phyloP scores from a whole-genome alignment of 2,888 invertebrate species.

The Prostheceraeus crozeri region DNA sequence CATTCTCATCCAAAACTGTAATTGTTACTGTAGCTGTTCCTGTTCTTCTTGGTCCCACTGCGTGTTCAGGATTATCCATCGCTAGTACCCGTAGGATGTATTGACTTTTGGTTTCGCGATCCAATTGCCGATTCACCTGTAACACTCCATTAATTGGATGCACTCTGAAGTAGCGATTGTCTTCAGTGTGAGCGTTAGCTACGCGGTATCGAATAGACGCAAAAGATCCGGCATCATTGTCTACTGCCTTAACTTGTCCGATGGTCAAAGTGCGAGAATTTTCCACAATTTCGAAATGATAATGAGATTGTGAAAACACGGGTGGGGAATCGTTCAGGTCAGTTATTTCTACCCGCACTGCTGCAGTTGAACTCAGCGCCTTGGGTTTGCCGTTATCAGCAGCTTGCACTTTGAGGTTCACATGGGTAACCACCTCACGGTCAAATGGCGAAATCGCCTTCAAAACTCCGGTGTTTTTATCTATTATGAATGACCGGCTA shows the following conservation, averaged over 20 bases:
- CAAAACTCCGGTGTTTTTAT: slow-evolving; percentile 16
- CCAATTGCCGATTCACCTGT: slow-evolving; percentile 22
- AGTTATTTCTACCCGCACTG: slow-evolving; percentile 7
- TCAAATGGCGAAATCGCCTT: slow-evolving; percentile 1
- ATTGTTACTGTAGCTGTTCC: slow-evolving; percentile 32
- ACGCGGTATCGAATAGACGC: neutral
- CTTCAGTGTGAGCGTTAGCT: slow-evolving; percentile 26
- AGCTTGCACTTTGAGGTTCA: slow-evolving; percentile 13
- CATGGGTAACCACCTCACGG: slow-evolving; percentile 2
- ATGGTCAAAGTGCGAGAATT: slow-evolving; percentile 25
- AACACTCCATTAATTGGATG: slow-evolving; percentile 14
- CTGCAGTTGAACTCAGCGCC: slow-evolving; percentile 10
- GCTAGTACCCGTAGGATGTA: slow-evolving; percentile 26
- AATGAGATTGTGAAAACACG: slow-evolving; percentile 22
- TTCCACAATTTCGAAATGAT: slow-evolving; percentile 30
- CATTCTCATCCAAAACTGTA: slow-evolving; percentile 27
- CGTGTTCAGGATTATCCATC: neutral
- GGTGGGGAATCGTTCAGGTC: slow-evolving; percentile 36
- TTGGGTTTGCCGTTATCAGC: slow-evolving; percentile 1
- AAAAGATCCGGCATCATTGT: slow-evolving; percentile 31
- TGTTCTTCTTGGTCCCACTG: neutral
- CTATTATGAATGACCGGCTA: slow-evolving; percentile 27
- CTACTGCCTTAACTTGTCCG: slow-evolving; percentile 30
- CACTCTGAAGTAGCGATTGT: slow-evolving; percentile 15
- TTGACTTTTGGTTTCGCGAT: slow-evolving; percentile 19